Conservation (phyloP, 2,888 invertebrate genomes). For the Ophonus ardosiacus region DNA sequence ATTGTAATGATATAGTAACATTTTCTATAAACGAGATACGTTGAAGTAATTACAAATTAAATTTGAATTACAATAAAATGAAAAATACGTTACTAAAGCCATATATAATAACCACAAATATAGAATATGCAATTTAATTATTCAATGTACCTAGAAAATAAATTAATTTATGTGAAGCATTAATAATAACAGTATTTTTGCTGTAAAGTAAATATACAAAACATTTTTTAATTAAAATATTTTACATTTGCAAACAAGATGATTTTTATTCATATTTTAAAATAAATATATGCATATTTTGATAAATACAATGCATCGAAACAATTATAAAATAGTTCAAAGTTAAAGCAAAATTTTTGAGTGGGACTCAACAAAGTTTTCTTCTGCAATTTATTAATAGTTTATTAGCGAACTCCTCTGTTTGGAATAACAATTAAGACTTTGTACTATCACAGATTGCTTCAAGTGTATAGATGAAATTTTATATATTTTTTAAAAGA, state of each 20-base stretch:
- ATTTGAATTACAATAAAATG: neutral
- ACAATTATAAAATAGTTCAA: too few species aligned
- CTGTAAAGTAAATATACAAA: slow-evolving; percentile 8
- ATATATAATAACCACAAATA: neutral
- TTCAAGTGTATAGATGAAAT: too few species aligned
- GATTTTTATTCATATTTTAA: neutral
- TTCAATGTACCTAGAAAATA: neutral
- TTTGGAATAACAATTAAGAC: too few species aligned
- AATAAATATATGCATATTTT: neutral
- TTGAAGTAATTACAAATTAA: neutral
- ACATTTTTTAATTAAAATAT: slow-evolving; percentile 22
- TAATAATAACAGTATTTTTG: neutral
- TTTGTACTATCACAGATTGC: too few species aligned
- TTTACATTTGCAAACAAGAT: neutral
- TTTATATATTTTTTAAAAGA: too few species aligned
- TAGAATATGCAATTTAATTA: neutral
- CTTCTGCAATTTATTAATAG: too few species aligned
- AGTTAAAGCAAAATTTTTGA: too few species aligned
- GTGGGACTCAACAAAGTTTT: too few species aligned
- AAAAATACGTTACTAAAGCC: neutral
- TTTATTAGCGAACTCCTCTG: too few species aligned
- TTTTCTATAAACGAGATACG: neutral
- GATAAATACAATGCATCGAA: neutral
- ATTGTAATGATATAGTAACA: neutral
- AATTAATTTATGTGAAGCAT: neutral